These are phyloP conservation scores for Archips crataeganus DNA, from an alignment of 2,888 invertebrate genomes.

Conservation along the genomic window DNA sequence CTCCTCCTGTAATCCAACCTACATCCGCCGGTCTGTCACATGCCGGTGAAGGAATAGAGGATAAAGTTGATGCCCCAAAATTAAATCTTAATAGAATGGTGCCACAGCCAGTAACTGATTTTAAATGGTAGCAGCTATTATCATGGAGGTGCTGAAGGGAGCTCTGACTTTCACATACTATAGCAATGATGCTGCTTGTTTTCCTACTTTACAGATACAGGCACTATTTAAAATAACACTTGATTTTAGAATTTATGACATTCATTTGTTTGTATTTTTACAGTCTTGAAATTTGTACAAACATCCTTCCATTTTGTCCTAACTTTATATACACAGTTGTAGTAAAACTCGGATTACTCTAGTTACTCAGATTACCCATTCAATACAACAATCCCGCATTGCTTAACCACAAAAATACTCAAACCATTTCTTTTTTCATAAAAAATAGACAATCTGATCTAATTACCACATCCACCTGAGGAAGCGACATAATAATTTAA, in stretches of 20 bases:
- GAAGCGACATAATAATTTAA: conserved; percentile 82
- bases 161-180: conserved; percentile 5
- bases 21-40: no score
- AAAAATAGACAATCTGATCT: conserved; percentile 80
- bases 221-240: conserved; percentile 38
- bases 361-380: conserved; percentile 73
- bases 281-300: conserved; percentile 83
- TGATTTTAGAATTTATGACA: conserved; percentile 40
- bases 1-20: no score
- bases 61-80: no score
- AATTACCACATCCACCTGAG: conserved; percentile 75
- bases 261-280: conserved; percentile 52
- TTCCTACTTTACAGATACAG: conserved; percentile 12
- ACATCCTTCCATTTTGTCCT: conserved; percentile 66
- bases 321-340: conserved; percentile 67
- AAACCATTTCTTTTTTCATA: conserved; percentile 71
- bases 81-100: no score
- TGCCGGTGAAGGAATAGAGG: no score
- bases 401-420: conserved; percentile 81
- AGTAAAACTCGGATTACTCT: conserved; percentile 66
- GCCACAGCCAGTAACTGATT: neutral
- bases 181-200: conserved; percentile 22
- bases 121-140: conserved; percentile 29
- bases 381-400: conserved; percentile 77
- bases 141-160: conserved; percentile 1